Base-by-base conservation (phyloP, 2,113 vertebrate genomes). In the Gadus macrocephalus region DNA sequence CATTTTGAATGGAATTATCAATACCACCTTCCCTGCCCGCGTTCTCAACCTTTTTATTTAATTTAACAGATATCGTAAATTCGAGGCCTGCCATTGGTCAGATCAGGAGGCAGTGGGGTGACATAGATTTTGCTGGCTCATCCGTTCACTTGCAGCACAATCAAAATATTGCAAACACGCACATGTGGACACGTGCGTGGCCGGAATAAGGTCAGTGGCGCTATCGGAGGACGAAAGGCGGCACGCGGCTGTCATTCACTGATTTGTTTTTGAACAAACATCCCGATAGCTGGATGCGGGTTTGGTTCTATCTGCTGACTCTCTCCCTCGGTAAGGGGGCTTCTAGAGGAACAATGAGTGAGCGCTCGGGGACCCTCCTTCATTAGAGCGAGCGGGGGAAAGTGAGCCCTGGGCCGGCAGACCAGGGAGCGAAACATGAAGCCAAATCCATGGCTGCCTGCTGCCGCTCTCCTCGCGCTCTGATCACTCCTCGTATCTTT, bases 361-460 rank as follows among this genome's bases (percentile, higher is more conserved):
- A 92, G 93, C 92, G 93, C 94, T 93, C 86, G 85, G 92, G 93
- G 93, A 94, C 92, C 94, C 89, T 91, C 86, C 91, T 90, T 90
- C 90, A 90, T 92, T 87, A 90, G 90, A 92, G 92, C 9, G 93
- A 91, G 91, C 90, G 82, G 82, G 87, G 91, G 93, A 94, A 95
- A 95, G 91, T 93, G 93, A 95, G 92, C 92, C 42, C 92, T 96
- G 94, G 97, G 95, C 96, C 94, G 91, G 89, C 90, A 91, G 93
- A 95, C 93, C 91, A 89, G 91, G 90, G 86, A 17, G 86, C 87
- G 96, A 93, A 97, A 98, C 93, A 87, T 87, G 94, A 97, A 92
- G 93, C 92, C 91, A 94, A 95, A 96, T 95, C 96, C 92, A 95
- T 96, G 91, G 90, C 90, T 93, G 92, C 94, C 59, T 82, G 93